Percentiles rank a stretch among this genome's conserved stretches.
Conservation (phyloP, 2,113 vertebrate genomes). For the Anser cygnoides region DNA sequence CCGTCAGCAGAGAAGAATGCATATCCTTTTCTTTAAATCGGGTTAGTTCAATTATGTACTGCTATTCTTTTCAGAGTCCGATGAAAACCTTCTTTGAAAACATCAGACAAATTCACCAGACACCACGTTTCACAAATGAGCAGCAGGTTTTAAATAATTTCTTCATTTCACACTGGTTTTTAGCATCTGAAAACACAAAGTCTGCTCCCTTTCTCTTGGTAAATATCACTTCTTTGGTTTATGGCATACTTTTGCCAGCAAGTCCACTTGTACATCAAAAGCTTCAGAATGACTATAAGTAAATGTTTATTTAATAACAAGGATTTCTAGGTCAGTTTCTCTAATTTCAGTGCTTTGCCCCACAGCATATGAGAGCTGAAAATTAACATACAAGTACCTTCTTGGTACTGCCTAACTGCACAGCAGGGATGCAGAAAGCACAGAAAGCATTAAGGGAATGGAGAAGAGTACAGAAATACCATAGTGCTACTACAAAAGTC, state of each 20-base stretch:
- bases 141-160: not conserved
- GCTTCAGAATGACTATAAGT: not conserved
- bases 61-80: not conserved
- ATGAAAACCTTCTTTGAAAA: not conserved
- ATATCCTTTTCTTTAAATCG: not conserved
- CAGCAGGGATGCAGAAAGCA: not conserved
- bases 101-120: not conserved
- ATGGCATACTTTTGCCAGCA: not conserved
- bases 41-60: not conserved
- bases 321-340: not conserved
- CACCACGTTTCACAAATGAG: not conserved
- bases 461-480: not conserved
- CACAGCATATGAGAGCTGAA: not conserved
- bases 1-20: not conserved
- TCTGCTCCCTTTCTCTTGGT: not conserved
- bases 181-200: not conserved
- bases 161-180: not conserved
- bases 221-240: not conserved
- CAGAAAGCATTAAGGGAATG: accelerated
- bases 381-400: not conserved
- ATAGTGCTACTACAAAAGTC: not conserved
- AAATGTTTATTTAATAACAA: not conserved
- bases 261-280: not conserved
- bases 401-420: not conserved
- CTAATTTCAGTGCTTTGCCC: not conserved